Conservation (phyloP, 2,888 invertebrate genomes). For the Parochlus steinenii region DNA sequence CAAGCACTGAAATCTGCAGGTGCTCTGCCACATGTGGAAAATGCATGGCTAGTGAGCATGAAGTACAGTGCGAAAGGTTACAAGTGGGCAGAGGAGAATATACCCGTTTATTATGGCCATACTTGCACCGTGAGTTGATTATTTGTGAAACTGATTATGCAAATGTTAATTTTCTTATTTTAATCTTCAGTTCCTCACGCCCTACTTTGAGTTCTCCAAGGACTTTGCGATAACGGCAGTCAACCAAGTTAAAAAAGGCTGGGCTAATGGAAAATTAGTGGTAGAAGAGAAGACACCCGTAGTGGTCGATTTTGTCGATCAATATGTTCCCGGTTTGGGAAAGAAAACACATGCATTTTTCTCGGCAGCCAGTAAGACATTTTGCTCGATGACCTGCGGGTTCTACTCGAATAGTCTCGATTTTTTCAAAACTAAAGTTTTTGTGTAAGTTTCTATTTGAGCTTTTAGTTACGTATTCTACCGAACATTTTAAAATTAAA, state of each 20-base stretch:
- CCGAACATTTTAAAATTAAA: background rate
- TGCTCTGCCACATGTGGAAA: constrained; percentile 43
- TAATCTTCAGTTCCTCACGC: constrained; percentile 35
- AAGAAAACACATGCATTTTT: constrained; percentile 40
- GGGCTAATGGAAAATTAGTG: constrained; percentile 34
- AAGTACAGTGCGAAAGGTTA: constrained; percentile 44
- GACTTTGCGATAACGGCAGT: constrained; percentile 38
- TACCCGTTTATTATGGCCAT: constrained; percentile 46
- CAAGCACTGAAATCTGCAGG: constrained; percentile 47
- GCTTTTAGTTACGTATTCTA: background rate
- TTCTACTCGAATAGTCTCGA: constrained; percentile 36
- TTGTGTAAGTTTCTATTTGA: constrained; percentile 48
- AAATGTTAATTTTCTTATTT: background rate
- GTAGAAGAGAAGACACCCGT: constrained; percentile 36
- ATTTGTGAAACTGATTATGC: background rate
- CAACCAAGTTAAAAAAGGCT: constrained; percentile 35
- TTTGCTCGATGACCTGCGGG: constrained; percentile 33
- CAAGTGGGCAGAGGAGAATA: constrained; percentile 47
- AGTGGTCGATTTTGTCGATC: constrained; percentile 40
- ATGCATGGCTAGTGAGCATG: constrained; percentile 41
- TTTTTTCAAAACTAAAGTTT: constrained; percentile 56
- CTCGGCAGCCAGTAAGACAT: constrained; percentile 29
- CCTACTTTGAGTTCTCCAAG: constrained; percentile 41
- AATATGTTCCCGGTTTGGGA: constrained; percentile 54
- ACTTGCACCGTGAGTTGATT: no score